phyloP scores from a whole-genome alignment of 2,888 invertebrate species.

The Hymenopus coronatus region DNA sequence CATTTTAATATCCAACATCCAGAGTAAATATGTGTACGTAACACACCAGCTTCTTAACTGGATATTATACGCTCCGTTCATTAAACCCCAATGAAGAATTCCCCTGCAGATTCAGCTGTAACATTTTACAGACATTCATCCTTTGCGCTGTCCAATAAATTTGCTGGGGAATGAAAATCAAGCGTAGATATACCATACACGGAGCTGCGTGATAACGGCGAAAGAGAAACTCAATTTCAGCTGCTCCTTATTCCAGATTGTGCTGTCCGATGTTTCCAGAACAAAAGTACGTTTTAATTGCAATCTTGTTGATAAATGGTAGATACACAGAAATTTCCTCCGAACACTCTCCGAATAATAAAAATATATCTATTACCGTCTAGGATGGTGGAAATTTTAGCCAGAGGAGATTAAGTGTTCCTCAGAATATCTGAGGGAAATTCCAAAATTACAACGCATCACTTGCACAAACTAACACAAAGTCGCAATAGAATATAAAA shows the following conservation, averaged over 20 bases:
- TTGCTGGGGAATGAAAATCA: background rate
- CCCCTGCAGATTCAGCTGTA: background rate
- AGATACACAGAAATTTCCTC: background rate
- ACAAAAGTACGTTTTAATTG: background rate
- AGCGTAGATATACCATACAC: background rate
- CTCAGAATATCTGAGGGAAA: too few relatives aligned
- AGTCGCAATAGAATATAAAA: too few relatives aligned
- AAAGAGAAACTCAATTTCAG: background rate
- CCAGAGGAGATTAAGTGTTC: too few relatives aligned
- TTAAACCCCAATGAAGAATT: background rate
- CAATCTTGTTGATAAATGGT: background rate
- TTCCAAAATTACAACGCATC: too few relatives aligned
- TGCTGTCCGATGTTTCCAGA: background rate
- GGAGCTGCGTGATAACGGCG: background rate
- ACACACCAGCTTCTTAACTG: too few relatives aligned
- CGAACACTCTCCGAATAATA: background rate
- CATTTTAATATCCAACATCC: too few relatives aligned
- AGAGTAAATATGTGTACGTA: too few relatives aligned
- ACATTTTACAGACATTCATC: background rate
- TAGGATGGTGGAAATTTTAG: background rate
- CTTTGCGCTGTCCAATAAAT: background rate
- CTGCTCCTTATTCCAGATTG: background rate
- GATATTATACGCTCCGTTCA: too few relatives aligned
- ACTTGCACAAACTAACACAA: too few relatives aligned
- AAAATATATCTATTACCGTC: background rate